phyloP scores from a whole-genome alignment of 2,888 invertebrate species.

The Aelia acuminata region DNA sequence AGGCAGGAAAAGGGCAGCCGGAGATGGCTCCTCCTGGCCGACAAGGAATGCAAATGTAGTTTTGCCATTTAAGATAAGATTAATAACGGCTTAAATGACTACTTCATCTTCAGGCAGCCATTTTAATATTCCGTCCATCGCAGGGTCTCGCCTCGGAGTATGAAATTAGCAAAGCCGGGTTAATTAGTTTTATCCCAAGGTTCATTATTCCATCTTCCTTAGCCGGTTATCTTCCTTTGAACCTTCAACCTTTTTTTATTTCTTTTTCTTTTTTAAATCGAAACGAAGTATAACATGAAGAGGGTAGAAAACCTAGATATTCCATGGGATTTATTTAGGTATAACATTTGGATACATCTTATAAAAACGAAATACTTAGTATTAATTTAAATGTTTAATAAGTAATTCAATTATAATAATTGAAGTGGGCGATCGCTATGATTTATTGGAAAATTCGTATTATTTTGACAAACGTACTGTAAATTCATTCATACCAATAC shows the following conservation, averaged over 20 bases:
- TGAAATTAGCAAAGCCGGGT: conserved; percentile 9
- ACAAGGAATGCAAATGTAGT: conserved; percentile 24
- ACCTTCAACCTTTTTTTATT: neutral
- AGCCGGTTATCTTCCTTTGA: conserved; percentile 1
- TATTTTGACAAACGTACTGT: too few relatives aligned
- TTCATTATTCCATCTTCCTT: conserved; percentile 27
- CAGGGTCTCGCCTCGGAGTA: neutral
- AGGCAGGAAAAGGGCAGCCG: neutral
- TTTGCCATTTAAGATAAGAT: conserved; percentile 35
- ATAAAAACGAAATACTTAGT: too few relatives aligned
- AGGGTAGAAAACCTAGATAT: neutral
- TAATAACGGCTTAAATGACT: conserved; percentile 27
- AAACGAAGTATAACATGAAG: neutral
- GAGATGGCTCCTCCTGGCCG: neutral
- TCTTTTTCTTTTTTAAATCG: neutral
- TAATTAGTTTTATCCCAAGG: conserved; percentile 38
- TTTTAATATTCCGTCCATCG: conserved; percentile 40
- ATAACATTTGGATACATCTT: too few relatives aligned
- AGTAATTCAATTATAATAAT: too few relatives aligned
- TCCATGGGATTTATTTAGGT: too few relatives aligned
- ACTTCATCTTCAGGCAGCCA: neutral
- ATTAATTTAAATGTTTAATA: too few relatives aligned
- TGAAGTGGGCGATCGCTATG: too few relatives aligned
- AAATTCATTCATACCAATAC: too few relatives aligned
- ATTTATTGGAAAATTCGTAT: too few relatives aligned